Evolutionary conservation across 2,888 invertebrate genomes (phyloP).

Genomic region (Smittia aterrima): DNA sequence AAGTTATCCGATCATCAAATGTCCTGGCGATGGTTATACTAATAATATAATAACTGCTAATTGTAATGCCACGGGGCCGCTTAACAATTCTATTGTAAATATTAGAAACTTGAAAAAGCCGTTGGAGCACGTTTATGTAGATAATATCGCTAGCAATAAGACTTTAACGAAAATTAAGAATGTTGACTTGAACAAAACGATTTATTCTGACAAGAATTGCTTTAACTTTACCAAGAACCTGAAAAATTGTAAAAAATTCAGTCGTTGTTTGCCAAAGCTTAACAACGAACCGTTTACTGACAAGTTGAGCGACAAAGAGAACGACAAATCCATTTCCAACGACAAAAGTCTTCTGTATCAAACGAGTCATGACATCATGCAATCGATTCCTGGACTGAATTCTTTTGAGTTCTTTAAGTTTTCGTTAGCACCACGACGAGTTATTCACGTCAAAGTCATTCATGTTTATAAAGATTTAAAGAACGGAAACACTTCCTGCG

Average conservation of each 20-base stretch:
- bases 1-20: slow-evolving; percentile 13
- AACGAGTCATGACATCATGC: not conserved
- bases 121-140: not conserved
- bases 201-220: slow-evolving; percentile 32
- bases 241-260: slow-evolving; percentile 31
- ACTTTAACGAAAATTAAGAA: not conserved
- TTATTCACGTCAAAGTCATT: slow-evolving; percentile 27
- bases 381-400: slow-evolving; percentile 30
- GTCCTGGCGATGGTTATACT: slow-evolving; percentile 29
- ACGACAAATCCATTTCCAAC: not conserved
- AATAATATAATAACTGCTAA: slow-evolving; percentile 2
- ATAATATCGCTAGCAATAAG: not conserved
- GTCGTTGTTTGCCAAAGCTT: not conserved
- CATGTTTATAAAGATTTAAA: slow-evolving; percentile 29
- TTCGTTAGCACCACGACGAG: not conserved
- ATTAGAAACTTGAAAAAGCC: not conserved
- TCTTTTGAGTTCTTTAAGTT: slow-evolving; percentile 35
- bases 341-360: slow-evolving; percentile 34
- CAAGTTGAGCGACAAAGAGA: not conserved
- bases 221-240: slow-evolving; percentile 37
- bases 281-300: not conserved
- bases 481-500: not conserved
- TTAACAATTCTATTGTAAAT: not conserved
- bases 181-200: slow-evolving; percentile 16
- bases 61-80: not conserved